Evolutionary conservation across 1,140 invertebrate species (phyloP), one percentile per base, ranked within the genome.

Genomic region (Doryteuthis pealeii): DNA sequence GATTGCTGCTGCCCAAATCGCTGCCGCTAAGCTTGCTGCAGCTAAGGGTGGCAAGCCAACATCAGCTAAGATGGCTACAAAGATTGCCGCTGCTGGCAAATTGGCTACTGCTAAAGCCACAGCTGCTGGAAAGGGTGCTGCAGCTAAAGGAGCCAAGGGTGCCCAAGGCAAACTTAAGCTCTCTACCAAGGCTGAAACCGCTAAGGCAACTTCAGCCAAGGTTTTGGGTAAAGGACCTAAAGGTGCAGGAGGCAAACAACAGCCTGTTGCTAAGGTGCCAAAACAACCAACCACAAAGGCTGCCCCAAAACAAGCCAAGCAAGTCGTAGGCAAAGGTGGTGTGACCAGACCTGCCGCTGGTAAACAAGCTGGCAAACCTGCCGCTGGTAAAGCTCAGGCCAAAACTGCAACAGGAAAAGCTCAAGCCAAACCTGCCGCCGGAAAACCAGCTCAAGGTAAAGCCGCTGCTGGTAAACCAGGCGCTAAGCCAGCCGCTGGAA

Each of bases 141-240:
- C 54, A 62, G 18, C 54, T n/a, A 40, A 40, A 40, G 35, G 35
- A 40, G 54, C 10, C 0, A 62, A 62, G 54, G 12, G 6, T 15
- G 1, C 35, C 4, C 35, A 40, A 40, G 35, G 35, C 10, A 40
- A 40, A 40, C 35, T 40, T 10, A 40, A 40, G 35, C 35, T 40
- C 10, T 3, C 35, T 40, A 40, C 35, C 4, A 40, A 40, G 10
- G 35, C 35, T 40, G 35, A 40, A 40, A 40, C 35, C 10, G 35
- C 35, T 10, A 40, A 40, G 35, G 35, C 35, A 3, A 40, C 35
- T 40, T 40, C 35, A 40, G 35, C 35, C 10, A 40, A 40, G 10
- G 35, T 43, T 67, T 73, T 68, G 78, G 33, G 66, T 30, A 31
- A 28, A 18, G 33, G 30, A 30, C 33, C 66, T 68, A 32, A 68